Percentiles rank a stretch among this genome's conserved stretches.
Evolutionary conservation across 23 tunicate genomes (phyloP).

Genomic region (Ciona savignyi): DNA sequence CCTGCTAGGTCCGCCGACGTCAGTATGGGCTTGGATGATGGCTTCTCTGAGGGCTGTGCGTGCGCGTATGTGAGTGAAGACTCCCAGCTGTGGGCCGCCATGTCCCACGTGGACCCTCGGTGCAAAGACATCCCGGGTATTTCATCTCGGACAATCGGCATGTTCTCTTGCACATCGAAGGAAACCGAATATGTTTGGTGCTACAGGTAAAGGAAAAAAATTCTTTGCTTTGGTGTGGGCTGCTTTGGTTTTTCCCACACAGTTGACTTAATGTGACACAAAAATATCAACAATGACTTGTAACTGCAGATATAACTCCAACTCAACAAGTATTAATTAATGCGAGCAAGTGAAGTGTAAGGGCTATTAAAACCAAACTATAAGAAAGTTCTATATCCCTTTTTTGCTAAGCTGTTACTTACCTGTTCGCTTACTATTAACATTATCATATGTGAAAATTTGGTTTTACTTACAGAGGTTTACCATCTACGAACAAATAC

Average conservation of each 20-base stretch:
- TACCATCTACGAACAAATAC: not conserved
- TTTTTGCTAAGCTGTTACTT: not conserved
- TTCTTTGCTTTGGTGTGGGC: too few relatives aligned
- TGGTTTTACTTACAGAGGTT: constrained; percentile 11
- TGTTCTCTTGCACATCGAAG: constrained; percentile 27
- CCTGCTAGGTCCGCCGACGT: constrained; percentile 40
- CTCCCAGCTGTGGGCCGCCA: constrained; percentile 15
- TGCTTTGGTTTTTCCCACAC: too few relatives aligned
- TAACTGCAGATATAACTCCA: too few relatives aligned
- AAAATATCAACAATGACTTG: too few relatives aligned
- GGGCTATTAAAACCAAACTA: too few relatives aligned
- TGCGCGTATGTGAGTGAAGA: constrained; percentile 47
- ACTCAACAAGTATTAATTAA: too few relatives aligned
- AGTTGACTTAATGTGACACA: too few relatives aligned
- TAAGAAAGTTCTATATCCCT: too few relatives aligned
- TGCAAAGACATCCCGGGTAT: constrained; percentile 37
- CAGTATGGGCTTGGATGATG: constrained; percentile 21
- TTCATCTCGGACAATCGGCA: constrained; percentile 5
- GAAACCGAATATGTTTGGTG: constrained; percentile 45
- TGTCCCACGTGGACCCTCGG: constrained; percentile 14
- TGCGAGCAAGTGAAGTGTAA: too few relatives aligned
- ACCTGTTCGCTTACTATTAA: not conserved
- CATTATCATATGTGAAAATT: not conserved
- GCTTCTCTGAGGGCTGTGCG: constrained; percentile 62
- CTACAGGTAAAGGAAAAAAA: too few relatives aligned